These are phyloP conservation scores for Unio delphinus DNA, from an alignment of 2,888 invertebrate species.

Conservation along the genomic window DNA sequence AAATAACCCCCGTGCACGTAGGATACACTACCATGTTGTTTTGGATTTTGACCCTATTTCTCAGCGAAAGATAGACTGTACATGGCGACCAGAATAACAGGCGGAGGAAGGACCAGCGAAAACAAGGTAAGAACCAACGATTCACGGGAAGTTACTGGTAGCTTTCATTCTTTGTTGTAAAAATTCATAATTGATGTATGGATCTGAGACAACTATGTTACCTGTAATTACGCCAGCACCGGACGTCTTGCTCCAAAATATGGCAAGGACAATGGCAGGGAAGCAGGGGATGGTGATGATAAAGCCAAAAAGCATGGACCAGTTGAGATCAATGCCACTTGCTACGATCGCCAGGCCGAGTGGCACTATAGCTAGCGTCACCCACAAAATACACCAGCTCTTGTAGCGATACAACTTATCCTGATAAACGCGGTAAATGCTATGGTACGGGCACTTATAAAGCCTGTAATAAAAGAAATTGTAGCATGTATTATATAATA, in stretches of 20 bases:
- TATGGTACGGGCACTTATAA: conserved; percentile 44
- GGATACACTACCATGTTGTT: too few species aligned
- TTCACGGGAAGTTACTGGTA: not conserved
- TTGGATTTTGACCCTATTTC: too few species aligned
- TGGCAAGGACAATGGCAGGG: conserved; percentile 56
- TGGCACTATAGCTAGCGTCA: conserved; percentile 59
- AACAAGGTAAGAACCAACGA: too few species aligned
- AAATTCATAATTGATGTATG: not conserved
- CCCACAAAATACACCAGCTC: conserved; percentile 66
- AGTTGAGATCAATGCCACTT: conserved; percentile 59
- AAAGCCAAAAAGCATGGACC: conserved; percentile 56
- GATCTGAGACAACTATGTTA: conserved; percentile 10
- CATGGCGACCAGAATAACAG: too few species aligned
- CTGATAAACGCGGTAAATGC: conserved; percentile 48
- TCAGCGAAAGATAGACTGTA: too few species aligned
- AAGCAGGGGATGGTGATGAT: conserved; percentile 61
- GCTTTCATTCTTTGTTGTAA: not conserved
- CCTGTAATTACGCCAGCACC: conserved; percentile 53
- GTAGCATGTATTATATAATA: too few species aligned
- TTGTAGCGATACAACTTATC: conserved; percentile 55
- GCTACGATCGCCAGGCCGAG: conserved; percentile 50
- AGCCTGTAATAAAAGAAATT: conserved; percentile 6
- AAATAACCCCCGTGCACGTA: too few species aligned
- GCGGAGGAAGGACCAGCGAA: too few species aligned
- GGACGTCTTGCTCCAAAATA: conserved; percentile 61